Evolutionary conservation across 2,113 vertebrate species (phyloP), one percentile per base, ranked within the genome.

Genomic region (Tupaia tana): DNA sequence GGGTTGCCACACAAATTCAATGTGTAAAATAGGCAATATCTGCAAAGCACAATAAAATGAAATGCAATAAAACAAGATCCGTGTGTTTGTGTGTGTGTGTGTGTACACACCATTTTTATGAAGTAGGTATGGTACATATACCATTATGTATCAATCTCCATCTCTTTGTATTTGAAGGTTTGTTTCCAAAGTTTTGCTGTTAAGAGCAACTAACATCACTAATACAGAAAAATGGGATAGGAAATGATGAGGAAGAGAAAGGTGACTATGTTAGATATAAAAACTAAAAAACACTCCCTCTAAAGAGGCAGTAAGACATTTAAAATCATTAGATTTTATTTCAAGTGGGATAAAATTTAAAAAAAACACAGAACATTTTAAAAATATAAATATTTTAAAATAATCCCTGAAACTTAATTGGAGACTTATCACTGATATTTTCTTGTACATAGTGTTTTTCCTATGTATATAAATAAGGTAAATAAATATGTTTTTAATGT

Each of bases 381-480:
- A 91, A 95, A 87, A 83, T 22, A 24, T 19, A 69, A 93, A 63
- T 52, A 87, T 29, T 81, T 84, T 52, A 64, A 29, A 75, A 59
- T 91, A 91, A 80, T 12, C 12, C 31, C 19, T 91, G 43, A 85
- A 80, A 89, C 16, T 59, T 81, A 82, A 91, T 81, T 25, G 43
- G 56, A 25, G 12, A 2, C 10, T 66, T 95, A 67, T 11, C 14
- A 56, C 25, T 70, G 56, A 80, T 70, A 84, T 59, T 90, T 87
- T 90, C 15, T 54, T 79, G 9, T 59, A 85, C 81, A 93, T 90
- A 80, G 4, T 25, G 74, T 90, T 95, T 95, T 75, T 52, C 66
- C 24, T 70, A 22, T 66, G 22, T 64, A 54, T 27, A 52, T 79
- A 94, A 56, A 81, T 19, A 84, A 74, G 56, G 56, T 86, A 82